Evolutionary conservation across 2,888 invertebrate species (phyloP).

Genomic region (Scotopteryx bipunctaria): DNA sequence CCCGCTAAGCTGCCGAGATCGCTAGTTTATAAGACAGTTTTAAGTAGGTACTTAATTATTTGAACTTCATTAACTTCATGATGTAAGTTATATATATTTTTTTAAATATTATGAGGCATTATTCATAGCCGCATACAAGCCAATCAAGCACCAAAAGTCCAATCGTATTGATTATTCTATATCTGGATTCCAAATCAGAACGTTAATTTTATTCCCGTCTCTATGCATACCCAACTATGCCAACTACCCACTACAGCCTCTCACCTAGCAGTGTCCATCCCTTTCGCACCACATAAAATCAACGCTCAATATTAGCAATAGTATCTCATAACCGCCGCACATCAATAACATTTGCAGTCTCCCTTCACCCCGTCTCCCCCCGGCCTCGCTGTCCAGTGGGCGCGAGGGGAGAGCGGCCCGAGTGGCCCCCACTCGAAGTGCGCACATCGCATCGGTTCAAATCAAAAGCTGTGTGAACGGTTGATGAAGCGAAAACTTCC

Average conservation of each 20-base stretch:
- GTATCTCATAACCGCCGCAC: slow-evolving; percentile 50
- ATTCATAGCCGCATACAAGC: not conserved
- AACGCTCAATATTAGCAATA: slow-evolving; percentile 56
- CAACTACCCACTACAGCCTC: slow-evolving; percentile 15
- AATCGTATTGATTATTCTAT: slow-evolving; percentile 21
- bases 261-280: slow-evolving; percentile 31
- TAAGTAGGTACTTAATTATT: too few relatives aligned
- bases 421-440: slow-evolving; percentile 45
- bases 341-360: slow-evolving; percentile 61
- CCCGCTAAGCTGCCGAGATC: too few relatives aligned
- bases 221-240: slow-evolving; percentile 24
- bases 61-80: too few relatives aligned
- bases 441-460: slow-evolving; percentile 55
- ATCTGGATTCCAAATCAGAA: slow-evolving; percentile 24
- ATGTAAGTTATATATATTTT: too few relatives aligned
- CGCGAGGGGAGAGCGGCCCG: slow-evolving; percentile 22
- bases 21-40: too few relatives aligned
- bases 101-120: not conserved
- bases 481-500: slow-evolving; percentile 56
- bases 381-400: slow-evolving; percentile 23
- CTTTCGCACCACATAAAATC: slow-evolving; percentile 46
- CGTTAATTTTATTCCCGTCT: slow-evolving; percentile 24
- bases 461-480: slow-evolving; percentile 55
- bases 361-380: slow-evolving; percentile 31
- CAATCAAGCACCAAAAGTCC: slow-evolving; percentile 14